Evolutionary conservation across 2,888 invertebrate genomes (phyloP), one percentile per base, ranked within the genome.

Genomic region (Hecatera dysodea): DNA sequence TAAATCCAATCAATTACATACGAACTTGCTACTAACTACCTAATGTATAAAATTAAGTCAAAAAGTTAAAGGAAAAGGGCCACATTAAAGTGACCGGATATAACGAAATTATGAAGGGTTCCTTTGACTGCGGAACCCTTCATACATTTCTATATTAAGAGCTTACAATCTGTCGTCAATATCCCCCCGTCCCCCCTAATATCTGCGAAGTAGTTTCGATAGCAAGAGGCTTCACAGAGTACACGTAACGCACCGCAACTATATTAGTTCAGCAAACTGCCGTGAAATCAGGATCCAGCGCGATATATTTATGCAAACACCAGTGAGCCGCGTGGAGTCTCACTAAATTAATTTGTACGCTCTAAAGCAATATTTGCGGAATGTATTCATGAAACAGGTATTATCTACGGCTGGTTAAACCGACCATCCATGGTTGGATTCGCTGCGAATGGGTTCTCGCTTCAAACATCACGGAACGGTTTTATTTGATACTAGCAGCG

Each of bases 311-410:
- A 62, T 67, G 77, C 67, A 78, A 81, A 67, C 78, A 71, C 7
- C 52, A 68, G 42, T 17, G 56, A 60, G 59, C 71, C 60, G 69
- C 64, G 24, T 55, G 27, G 64, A 76, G 56, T 67, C 61, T 42
- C 55, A 59, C 67, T 78, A 66, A 75, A 84, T 82, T 81, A 82
- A 84, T 84, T 78, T 72, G 72, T 64, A 56, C 66, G 75, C 71
- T 74, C 62, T 69, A 50, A 78, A 69, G 69, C 53, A 67, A 78
- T 78, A 75, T 84, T 81, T 71, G 72, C 42, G 33, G 64, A 81
- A 71, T 67, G 50, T 75, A 78, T 81, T 75, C 72, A 65, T 68
- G 64, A 57, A 78, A 60, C 55, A 64, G 68, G 67, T 66, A 66
- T 72, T 74, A 72, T 27, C 39, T 63, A 24, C 17, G 68, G 63